Percentiles rank a stretch among this genome's conserved stretches.
phyloP scores from a whole-genome alignment of 2,888 invertebrate genomes.

The Ashinkailepas kermadecensis region DNA sequence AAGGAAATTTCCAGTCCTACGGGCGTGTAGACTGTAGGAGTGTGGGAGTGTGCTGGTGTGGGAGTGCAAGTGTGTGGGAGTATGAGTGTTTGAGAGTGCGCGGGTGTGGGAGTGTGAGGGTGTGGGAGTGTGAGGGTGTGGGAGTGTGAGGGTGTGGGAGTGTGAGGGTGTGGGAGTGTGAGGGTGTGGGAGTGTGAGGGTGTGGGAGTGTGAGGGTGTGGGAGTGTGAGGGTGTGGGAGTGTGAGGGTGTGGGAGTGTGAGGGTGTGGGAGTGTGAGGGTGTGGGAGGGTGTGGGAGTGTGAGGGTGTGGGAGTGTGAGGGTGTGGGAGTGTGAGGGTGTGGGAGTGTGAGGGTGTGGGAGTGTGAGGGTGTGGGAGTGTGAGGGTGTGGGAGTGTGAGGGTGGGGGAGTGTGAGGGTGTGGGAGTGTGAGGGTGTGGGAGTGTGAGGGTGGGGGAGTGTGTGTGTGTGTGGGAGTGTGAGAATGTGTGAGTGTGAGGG shows the following conservation, averaged over 20 bases:
- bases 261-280: neutral
- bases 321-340: no score
- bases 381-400: no score
- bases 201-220: constrained; percentile 13
- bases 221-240: neutral
- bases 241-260: neutral
- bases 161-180: neutral
- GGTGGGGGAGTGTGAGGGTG: no score
- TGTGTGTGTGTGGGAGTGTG: neutral
- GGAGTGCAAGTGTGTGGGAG: neutral
- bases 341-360: no score
- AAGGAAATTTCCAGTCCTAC: no score
- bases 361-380: no score
- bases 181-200: neutral
- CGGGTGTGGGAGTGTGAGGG: neutral
- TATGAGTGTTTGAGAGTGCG: neutral
- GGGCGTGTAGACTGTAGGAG: neutral
- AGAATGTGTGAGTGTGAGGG: neutral
- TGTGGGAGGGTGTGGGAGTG: neutral
- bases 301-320: no score
- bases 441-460: constrained; percentile 22
- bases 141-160: neutral
- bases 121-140: neutral
- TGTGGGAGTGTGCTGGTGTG: neutral
- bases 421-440: neutral